Base-by-base conservation (phyloP, 1,140 invertebrate species). In the Drosophila nebulosa region DNA sequence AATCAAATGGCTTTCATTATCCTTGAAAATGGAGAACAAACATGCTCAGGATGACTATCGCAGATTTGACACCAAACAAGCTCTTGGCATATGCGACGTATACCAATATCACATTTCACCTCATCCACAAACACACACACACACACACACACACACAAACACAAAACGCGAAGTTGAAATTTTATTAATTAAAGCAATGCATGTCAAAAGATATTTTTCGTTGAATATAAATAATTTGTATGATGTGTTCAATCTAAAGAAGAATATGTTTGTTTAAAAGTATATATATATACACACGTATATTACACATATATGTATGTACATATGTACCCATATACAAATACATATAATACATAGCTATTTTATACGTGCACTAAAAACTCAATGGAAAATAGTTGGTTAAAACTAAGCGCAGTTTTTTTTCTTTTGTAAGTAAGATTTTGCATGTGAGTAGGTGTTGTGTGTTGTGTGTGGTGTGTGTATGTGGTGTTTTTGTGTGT, bases 351-450 rank as follows among this genome's bases (percentile, higher is more conserved):
- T 7, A 21, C 21, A 50, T n/a, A n/a, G n/a, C n/a, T 5, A 6
- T 22, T 26, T 51, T 12, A 71, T 21, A 21, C 52, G n/a, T n/a
- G n/a, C 46, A 7, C 12, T 16, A 14, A 24, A 36, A 52, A 72
- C 26, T 52, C 14, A 30, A n/a, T 5, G 10, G 12, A 27, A 55
- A 64, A 36, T 12, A 66, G 22, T 12, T 51, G 35, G 27, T n/a
- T n/a, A 55, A 73, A 65, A 58, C 42, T 60, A 32, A n/a, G n/a
- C 35, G 58, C 64, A 74, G 27, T n/a, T n/a, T 55, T 55, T 64
- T 63, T 59, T 73, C 36, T 55, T 73, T 65, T 73, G 27, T 50
- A 62, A 72, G n/a, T 73, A 65, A 52, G 61, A 72, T 61, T 27
- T 4, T n/a, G n/a, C n/a, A n/a, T 35, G 5, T 57, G 24, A 58